phyloP scores from a whole-genome alignment of 2,797 vertebrate species.

The Epinephelus awoara region DNA sequence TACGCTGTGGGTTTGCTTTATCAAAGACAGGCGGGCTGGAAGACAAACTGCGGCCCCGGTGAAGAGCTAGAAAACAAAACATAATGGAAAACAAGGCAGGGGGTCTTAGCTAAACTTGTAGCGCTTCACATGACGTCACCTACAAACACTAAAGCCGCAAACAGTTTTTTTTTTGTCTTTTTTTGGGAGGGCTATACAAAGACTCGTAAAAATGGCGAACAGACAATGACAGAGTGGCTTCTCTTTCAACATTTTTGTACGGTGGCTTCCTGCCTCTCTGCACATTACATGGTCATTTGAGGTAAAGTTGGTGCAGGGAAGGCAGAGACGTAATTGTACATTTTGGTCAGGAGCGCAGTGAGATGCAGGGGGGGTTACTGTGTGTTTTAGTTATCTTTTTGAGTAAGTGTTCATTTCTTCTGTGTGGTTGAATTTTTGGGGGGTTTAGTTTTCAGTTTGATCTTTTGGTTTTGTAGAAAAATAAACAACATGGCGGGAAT shows the following conservation, averaged over 20 bases:
- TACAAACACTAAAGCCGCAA: constrained; percentile 55
- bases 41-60: constrained; percentile 31
- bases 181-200: constrained; percentile 58
- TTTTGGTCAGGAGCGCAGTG: constrained; percentile 52
- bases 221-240: constrained; percentile 74
- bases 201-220: constrained; percentile 53
- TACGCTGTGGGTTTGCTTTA: constrained; percentile 43
- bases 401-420: constrained; percentile 34
- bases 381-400: constrained; percentile 61
- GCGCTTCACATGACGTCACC: constrained; percentile 67
- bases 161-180: constrained; percentile 46
- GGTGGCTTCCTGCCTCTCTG: constrained; percentile 65
- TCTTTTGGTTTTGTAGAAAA: constrained; percentile 43
- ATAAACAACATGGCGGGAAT: constrained; percentile 41
- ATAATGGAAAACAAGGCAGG: constrained; percentile 32
- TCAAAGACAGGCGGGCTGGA: constrained; percentile 53
- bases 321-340: constrained; percentile 74
- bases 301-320: constrained; percentile 71
- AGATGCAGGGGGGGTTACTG: constrained; percentile 51
- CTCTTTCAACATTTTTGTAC: constrained; percentile 63
- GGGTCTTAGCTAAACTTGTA: constrained; percentile 42
- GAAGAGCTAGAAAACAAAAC: constrained; percentile 38
- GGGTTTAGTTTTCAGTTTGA: constrained; percentile 3
- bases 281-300: constrained; percentile 79
- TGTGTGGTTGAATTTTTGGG: constrained; percentile 48